phyloP scores from a whole-genome alignment of 2,888 invertebrate genomes.

The Eurytoma adleriae region DNA sequence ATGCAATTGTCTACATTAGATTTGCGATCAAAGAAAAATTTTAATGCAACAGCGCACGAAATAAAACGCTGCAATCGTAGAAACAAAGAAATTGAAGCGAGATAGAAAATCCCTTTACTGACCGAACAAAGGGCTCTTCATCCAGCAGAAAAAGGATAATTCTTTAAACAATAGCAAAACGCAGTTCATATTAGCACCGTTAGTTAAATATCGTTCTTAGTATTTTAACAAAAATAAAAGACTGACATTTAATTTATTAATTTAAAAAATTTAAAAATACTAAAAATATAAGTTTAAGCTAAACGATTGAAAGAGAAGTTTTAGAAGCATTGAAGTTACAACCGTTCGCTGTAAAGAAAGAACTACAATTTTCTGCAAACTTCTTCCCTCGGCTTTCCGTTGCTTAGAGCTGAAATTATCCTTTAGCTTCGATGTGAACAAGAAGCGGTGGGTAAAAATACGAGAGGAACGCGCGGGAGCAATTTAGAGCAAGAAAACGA shows the following conservation, averaged over 20 bases:
- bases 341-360: not conserved
- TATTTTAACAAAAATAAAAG: too few relatives aligned
- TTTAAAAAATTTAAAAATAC: too few relatives aligned
- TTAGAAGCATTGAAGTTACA: not conserved
- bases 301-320: too few relatives aligned
- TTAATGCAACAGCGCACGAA: not conserved
- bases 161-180: too few relatives aligned
- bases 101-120: not conserved
- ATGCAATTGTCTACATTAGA: too few relatives aligned
- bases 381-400: slow-evolving; percentile 7
- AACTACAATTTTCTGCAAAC: not conserved
- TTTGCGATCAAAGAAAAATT: too few relatives aligned
- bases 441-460: slow-evolving; percentile 11
- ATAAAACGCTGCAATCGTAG: not conserved
- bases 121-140: too few relatives aligned
- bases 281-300: too few relatives aligned
- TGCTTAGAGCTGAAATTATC: slow-evolving; percentile 37
- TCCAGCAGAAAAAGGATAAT: too few relatives aligned
- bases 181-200: too few relatives aligned
- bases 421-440: not conserved
- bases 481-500: slow-evolving; percentile 37
- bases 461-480: not conserved
- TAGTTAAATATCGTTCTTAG: too few relatives aligned
- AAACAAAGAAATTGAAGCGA: slow-evolving; percentile 18
- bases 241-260: too few relatives aligned